Evolutionary conservation across 2,888 invertebrate genomes (phyloP).

Genomic region (Automeris io): DNA sequence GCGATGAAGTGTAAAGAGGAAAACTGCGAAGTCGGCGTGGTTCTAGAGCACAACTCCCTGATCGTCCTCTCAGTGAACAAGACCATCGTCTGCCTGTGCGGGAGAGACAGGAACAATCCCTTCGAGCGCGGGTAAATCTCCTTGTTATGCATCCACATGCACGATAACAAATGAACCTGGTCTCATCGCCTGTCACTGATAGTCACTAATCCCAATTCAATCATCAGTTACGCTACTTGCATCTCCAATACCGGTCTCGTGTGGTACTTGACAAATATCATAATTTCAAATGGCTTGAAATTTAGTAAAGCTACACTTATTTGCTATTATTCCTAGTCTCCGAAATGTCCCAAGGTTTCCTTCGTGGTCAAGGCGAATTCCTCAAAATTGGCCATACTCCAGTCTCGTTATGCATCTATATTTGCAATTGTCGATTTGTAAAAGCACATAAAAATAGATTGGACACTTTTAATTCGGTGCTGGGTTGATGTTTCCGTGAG

Average conservation of each 20-base stretch:
- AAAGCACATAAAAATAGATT: constrained; percentile 32
- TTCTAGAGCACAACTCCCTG: constrained; percentile 71
- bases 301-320: constrained; percentile 32
- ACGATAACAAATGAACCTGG: constrained; percentile 31
- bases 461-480: constrained; percentile 22
- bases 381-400: constrained; percentile 39
- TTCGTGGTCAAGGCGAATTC: constrained; percentile 59
- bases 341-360: constrained; percentile 51
- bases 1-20: constrained; percentile 78
- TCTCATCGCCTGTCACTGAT: constrained; percentile 27
- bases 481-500: constrained; percentile 31
- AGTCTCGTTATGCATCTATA: constrained; percentile 25
- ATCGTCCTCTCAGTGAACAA: constrained; percentile 72
- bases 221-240: constrained; percentile 2
- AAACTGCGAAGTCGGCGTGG: constrained; percentile 75
- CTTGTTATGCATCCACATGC: constrained; percentile 40
- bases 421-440: constrained; percentile 17
- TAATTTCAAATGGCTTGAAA: constrained; percentile 6
- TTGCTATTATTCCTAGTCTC: constrained; percentile 49
- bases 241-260: no score
- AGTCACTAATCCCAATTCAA: constrained; percentile 15
- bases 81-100: constrained; percentile 74
- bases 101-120: constrained; percentile 63
- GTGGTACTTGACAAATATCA: background rate
- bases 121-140: constrained; percentile 73